Conservation (phyloP, 2,888 invertebrate species). For the Drosophila kanekoi region DNA sequence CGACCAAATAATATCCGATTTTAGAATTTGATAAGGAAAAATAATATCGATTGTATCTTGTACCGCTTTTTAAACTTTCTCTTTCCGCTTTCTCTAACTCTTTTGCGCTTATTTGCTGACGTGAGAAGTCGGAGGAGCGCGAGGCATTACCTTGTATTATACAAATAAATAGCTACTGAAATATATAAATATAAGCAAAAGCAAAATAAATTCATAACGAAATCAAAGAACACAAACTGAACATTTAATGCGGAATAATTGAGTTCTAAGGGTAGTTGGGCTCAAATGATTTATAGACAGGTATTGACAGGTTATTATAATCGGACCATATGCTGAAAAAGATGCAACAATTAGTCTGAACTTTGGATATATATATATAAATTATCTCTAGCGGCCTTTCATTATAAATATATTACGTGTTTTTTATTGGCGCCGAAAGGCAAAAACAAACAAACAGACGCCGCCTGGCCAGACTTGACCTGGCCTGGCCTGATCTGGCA, state of each 20-base stretch:
- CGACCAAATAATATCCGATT: too few species aligned
- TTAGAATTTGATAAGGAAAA: too few species aligned
- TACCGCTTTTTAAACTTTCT: neutral
- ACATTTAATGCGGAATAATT: too few species aligned
- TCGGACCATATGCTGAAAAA: constrained; percentile 66
- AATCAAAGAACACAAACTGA: constrained; percentile 58
- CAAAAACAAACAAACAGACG: constrained; percentile 67
- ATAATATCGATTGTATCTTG: too few species aligned
- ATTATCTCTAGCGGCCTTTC: constrained; percentile 59
- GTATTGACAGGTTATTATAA: constrained; percentile 56
- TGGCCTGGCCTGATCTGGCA: constrained; percentile 19
- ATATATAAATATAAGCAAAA: constrained; percentile 57
- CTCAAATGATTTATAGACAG: constrained; percentile 54
- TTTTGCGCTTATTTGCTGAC: constrained; percentile 88
- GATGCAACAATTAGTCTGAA: constrained; percentile 67
- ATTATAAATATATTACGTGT: constrained; percentile 75
- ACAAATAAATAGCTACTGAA: constrained; percentile 59
- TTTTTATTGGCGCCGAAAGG: constrained; percentile 57
- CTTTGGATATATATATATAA: neutral
- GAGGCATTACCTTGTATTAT: constrained; percentile 85
- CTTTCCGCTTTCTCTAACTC: too few species aligned
- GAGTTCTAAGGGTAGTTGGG: neutral
- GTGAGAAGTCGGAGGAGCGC: constrained; percentile 94
- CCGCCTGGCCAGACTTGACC: constrained; percentile 44
- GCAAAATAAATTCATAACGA: constrained; percentile 63